Conservation (phyloP, 2,113 vertebrate genomes). For the Ginglymostoma cirratum region DNA sequence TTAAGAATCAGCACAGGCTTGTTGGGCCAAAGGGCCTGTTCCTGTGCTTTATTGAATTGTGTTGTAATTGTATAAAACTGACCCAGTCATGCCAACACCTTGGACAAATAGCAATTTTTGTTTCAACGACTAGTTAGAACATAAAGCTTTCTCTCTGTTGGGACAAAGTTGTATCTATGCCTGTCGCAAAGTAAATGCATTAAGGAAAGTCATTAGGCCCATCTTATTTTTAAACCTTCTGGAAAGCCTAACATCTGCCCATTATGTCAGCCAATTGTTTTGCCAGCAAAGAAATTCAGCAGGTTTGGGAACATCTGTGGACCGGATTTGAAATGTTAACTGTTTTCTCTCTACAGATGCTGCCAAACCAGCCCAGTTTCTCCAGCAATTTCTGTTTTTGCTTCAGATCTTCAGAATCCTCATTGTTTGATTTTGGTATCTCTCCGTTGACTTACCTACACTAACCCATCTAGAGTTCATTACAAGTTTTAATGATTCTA, state of each 20-base stretch:
- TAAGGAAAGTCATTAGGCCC: background rate
- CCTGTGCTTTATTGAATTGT: too few relatives aligned
- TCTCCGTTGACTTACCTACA: background rate
- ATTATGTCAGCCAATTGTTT: background rate
- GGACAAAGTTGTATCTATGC: background rate
- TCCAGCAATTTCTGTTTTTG: too few relatives aligned
- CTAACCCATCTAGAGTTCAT: background rate
- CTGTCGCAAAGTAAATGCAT: background rate
- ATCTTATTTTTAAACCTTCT: background rate
- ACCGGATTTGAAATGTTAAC: too few relatives aligned
- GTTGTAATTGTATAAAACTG: background rate
- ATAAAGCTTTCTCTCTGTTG: background rate
- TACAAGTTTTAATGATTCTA: background rate
- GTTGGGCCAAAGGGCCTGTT: too few relatives aligned
- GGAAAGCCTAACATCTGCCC: background rate
- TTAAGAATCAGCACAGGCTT: too few relatives aligned
- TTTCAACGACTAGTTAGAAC: background rate
- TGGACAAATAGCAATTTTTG: background rate
- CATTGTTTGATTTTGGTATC: background rate
- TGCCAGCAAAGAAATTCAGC: background rate
- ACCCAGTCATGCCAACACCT: background rate
- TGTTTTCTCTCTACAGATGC: too few relatives aligned
- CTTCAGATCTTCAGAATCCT: too few relatives aligned
- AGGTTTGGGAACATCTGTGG: too few relatives aligned
- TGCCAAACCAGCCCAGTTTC: too few relatives aligned